These are phyloP conservation scores for Nilaparvata lugens DNA, from an alignment of 1,140 invertebrate genomes.

Conservation along the genomic window DNA sequence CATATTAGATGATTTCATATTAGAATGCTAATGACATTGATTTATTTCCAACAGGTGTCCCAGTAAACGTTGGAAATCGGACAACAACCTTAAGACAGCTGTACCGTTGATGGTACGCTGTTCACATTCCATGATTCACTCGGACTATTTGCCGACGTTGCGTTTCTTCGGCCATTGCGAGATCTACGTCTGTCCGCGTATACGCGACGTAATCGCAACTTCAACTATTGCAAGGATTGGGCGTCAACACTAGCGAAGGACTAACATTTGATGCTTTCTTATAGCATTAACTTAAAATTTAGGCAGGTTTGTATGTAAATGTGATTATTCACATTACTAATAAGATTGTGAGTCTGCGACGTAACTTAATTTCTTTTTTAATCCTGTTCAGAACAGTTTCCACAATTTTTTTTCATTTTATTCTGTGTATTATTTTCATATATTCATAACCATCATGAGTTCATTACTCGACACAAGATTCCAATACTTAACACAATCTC, in stretches of 20 bases:
- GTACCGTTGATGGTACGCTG: not conserved
- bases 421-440: no score
- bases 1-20: no score
- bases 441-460: no score
- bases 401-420: no score
- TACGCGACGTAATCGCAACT: constrained; percentile 40
- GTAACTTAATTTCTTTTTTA: no score
- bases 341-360: no score
- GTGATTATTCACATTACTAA: no score
- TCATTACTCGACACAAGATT: no score
- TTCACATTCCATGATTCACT: constrained; percentile 25
- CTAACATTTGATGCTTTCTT: constrained; percentile 12
- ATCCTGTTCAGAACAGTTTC: no score
- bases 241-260: constrained; percentile 7
- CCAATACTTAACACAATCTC: no score
- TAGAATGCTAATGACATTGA: constrained; percentile 27
- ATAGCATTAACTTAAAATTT: not conserved
- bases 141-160: constrained; percentile 42
- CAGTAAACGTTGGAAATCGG: constrained; percentile 25
- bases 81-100: not conserved
- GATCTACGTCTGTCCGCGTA: constrained; percentile 35
- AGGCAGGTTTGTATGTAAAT: no score
- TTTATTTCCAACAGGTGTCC: constrained; percentile 28
- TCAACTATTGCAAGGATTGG: constrained; percentile 38
- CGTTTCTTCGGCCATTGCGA: constrained; percentile 42